phyloP scores from a whole-genome alignment of 2,888 invertebrate species.

The Cremastinae sp. region DNA sequence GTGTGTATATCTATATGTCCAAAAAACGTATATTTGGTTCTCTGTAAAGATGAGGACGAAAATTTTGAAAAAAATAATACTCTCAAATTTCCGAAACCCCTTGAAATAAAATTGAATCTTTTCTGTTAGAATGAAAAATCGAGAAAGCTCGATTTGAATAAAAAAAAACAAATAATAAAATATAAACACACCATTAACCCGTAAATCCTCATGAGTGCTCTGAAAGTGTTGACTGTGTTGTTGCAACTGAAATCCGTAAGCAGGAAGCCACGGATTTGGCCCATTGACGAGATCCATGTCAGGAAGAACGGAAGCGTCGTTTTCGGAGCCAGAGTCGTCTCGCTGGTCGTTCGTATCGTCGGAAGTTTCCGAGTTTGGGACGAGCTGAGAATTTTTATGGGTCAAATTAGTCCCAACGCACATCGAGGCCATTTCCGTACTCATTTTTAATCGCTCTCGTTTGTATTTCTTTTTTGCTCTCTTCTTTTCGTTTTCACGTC shows the following conservation, averaged over 20 bases:
- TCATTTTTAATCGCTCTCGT: conserved; percentile 64
- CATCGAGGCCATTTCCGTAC: conserved; percentile 61
- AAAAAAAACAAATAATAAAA: too few species aligned
- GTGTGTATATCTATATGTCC: too few species aligned
- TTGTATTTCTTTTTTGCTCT: conserved; percentile 32
- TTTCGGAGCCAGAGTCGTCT: conserved; percentile 18
- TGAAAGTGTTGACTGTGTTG: conserved; percentile 82
- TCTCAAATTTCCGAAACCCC: too few species aligned
- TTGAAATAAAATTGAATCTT: too few species aligned
- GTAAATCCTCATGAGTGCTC: conserved; percentile 76
- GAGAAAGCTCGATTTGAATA: too few species aligned
- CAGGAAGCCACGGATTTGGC: conserved; percentile 89
- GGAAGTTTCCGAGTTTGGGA: neutral
- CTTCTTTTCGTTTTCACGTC: conserved; percentile 12
- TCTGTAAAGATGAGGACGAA: neutral
- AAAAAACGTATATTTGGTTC: too few species aligned
- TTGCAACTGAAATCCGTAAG: conserved; percentile 87
- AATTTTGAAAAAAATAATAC: too few species aligned
- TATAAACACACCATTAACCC: conserved; percentile 76
- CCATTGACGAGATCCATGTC: conserved; percentile 81
- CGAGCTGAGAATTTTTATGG: conserved; percentile 2
- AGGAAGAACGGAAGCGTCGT: conserved; percentile 49
- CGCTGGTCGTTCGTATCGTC: conserved; percentile 60
- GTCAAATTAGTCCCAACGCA: conserved; percentile 54
- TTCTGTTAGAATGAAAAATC: too few species aligned